Conservation (phyloP, 1,140 invertebrate genomes). For the Drosophila bifasciata region DNA sequence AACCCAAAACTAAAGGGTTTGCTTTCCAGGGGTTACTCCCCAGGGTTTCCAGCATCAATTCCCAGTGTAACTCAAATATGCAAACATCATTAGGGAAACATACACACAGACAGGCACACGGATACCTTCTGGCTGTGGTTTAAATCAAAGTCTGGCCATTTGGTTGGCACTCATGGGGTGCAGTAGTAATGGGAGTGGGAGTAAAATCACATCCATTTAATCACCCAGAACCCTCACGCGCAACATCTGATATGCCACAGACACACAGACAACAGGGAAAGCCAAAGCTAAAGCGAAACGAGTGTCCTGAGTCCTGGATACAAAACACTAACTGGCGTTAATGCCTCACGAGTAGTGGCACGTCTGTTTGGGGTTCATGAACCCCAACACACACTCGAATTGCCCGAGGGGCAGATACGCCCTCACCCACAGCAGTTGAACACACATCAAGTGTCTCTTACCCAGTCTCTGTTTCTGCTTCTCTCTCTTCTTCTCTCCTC, state of each 20-base stretch:
- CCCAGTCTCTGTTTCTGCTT: no score
- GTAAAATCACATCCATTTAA: slow-evolving; percentile 72
- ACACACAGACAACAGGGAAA: slow-evolving; percentile 24
- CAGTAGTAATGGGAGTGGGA: neutral
- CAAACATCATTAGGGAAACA: slow-evolving; percentile 36
- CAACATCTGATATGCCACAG: slow-evolving; percentile 39
- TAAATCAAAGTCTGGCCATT: slow-evolving; percentile 28
- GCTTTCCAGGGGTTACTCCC: no score
- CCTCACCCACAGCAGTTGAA: no score
- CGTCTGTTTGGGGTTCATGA: slow-evolving; percentile 57
- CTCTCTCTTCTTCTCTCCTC: no score
- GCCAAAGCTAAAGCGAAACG: no score
- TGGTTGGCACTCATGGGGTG: neutral
- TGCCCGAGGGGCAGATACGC: neutral
- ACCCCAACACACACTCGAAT: slow-evolving; percentile 56
- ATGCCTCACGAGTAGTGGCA: slow-evolving; percentile 29
- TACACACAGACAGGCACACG: neutral
- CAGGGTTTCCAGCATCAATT: slow-evolving; percentile 11
- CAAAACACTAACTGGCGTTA: slow-evolving; percentile 63
- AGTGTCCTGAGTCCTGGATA: slow-evolving; percentile 11
- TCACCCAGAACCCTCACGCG: slow-evolving; percentile 38
- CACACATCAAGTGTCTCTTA: no score
- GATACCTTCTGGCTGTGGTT: slow-evolving; percentile 2
- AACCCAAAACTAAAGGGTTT: neutral
- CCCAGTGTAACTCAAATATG: slow-evolving; percentile 47